Conservation (phyloP, 2,888 invertebrate species). For the Pterobdella sp. region DNA sequence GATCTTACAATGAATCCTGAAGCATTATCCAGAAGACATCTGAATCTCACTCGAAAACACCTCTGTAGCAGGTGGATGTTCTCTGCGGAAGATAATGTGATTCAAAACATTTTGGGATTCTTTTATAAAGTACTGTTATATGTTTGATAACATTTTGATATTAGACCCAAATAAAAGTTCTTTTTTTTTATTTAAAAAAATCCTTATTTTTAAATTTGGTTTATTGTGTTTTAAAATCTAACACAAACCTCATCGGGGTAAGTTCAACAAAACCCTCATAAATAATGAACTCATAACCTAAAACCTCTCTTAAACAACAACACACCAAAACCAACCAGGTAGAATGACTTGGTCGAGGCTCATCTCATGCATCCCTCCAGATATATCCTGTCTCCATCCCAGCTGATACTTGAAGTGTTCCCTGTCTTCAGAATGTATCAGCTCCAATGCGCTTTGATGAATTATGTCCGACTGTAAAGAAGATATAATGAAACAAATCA, state of each 20-base stretch:
- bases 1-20: slow-evolving; percentile 88
- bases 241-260: neutral
- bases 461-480: slow-evolving; percentile 90
- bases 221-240: no score
- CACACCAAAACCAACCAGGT: slow-evolving; percentile 53
- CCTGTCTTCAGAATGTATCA: slow-evolving; percentile 96
- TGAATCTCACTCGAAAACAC: slow-evolving; percentile 94
- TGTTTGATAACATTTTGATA: no score
- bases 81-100: slow-evolving; percentile 60
- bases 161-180: no score
- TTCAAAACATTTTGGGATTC: no score
- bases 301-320: neutral
- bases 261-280: neutral
- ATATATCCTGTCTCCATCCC: slow-evolving; percentile 49
- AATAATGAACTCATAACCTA: neutral
- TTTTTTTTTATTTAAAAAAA: no score
- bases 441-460: slow-evolving; percentile 95
- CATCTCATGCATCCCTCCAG: slow-evolving; percentile 51
- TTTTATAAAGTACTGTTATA: no score
- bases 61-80: slow-evolving; percentile 82
- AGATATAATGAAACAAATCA: no score
- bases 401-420: slow-evolving; percentile 91
- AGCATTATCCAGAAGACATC: slow-evolving; percentile 96
- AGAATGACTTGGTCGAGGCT: slow-evolving; percentile 79
- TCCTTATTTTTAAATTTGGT: no score